Evolutionary conservation across 2,113 vertebrate genomes (phyloP).

Genomic region (Phalacrocorax brasilianus): DNA sequence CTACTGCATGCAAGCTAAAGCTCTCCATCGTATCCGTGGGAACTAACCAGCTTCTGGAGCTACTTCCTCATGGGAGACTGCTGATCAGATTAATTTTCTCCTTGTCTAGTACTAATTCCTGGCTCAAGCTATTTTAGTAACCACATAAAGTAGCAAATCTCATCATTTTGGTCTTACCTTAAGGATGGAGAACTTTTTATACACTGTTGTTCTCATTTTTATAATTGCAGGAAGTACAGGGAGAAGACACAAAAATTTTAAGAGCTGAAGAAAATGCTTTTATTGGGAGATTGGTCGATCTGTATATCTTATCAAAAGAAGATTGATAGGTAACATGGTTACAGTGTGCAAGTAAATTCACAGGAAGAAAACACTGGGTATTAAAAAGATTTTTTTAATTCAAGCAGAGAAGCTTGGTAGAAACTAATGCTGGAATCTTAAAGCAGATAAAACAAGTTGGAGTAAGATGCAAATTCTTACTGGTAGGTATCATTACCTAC

Average conservation of each 20-base stretch:
- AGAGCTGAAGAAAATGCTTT: conserved; percentile 11
- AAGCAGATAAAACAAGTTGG: neutral
- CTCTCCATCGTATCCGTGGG: neutral
- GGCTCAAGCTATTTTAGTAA: neutral
- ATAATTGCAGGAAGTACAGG: neutral
- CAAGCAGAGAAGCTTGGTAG: neutral
- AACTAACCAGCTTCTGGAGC: neutral
- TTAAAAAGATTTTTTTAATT: conserved; percentile 13
- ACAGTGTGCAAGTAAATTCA: conserved; percentile 37
- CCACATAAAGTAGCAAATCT: neutral
- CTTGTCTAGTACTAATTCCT: neutral
- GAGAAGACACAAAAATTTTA: neutral
- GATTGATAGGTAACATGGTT: conserved; percentile 59
- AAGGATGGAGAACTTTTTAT: neutral
- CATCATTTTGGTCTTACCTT: neutral
- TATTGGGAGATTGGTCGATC: conserved; percentile 37
- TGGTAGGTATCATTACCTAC: neutral
- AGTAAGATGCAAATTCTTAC: neutral
- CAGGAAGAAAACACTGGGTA: conserved; percentile 14
- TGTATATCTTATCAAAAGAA: conserved; percentile 59
- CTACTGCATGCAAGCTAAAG: neutral
- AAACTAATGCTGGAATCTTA: neutral
- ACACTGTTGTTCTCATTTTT: neutral
- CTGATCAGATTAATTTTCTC: neutral
- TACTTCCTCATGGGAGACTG: neutral